phyloP scores from a whole-genome alignment of 2,888 invertebrate genomes.

The Acrocyrtus sp. region DNA sequence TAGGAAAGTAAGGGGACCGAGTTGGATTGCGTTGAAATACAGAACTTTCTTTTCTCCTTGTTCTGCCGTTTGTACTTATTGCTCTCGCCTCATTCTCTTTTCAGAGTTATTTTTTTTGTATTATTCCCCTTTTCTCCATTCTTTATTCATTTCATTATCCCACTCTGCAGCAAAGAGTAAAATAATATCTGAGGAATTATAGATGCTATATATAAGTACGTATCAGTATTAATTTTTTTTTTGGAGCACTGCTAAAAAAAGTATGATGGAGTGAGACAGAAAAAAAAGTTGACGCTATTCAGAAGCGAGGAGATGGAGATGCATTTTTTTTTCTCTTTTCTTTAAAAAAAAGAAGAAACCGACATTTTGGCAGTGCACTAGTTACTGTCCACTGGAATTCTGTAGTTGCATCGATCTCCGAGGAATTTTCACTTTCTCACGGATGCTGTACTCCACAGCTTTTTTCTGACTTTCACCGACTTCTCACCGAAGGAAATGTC shows the following conservation, averaged over 20 bases:
- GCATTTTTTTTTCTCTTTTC: too few species aligned
- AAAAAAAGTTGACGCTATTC: too few species aligned
- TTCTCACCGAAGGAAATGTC: slow-evolving; percentile 20
- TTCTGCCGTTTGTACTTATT: neutral
- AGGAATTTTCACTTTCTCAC: slow-evolving; percentile 29
- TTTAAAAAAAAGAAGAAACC: too few species aligned
- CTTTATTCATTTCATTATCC: slow-evolving; percentile 25
- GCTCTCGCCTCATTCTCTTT: neutral
- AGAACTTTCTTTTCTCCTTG: neutral
- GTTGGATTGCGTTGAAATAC: neutral
- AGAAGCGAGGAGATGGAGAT: too few species aligned
- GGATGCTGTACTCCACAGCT: slow-evolving; percentile 9
- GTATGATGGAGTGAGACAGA: too few species aligned
- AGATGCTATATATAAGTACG: too few species aligned
- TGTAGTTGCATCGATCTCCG: slow-evolving; percentile 22
- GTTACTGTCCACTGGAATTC: slow-evolving; percentile 21
- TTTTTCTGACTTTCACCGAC: slow-evolving; percentile 25
- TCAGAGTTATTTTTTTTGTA: slow-evolving; percentile 16
- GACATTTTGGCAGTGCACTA: slow-evolving; percentile 23
- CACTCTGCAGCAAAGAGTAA: neutral
- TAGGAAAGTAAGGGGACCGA: neutral
- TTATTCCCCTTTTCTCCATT: slow-evolving; percentile 6
- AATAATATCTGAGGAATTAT: slow-evolving; percentile 9
- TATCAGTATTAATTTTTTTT: too few species aligned
- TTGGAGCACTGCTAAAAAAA: too few species aligned